phyloP scores from a whole-genome alignment of 2,113 vertebrate species.

The Donacobius atricapilla region DNA sequence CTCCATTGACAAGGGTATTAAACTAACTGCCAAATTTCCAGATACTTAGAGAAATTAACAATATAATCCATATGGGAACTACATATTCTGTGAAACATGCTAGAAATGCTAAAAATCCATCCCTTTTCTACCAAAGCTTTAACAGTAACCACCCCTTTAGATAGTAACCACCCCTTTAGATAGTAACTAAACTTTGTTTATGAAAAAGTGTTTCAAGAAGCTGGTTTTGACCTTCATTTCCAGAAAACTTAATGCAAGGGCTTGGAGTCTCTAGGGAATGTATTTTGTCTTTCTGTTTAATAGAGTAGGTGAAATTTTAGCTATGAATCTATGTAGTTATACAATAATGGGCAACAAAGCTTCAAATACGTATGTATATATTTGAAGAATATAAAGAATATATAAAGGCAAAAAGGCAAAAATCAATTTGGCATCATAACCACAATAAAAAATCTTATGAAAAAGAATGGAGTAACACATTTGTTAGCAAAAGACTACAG shows the following conservation, averaged over 20 bases:
- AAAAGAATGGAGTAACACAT: neutral
- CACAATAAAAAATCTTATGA: neutral
- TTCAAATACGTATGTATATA: neutral
- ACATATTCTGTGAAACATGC: neutral
- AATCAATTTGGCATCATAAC: neutral
- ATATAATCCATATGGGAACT: neutral
- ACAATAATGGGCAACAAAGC: neutral
- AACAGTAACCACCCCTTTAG: neutral
- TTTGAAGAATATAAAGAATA: neutral
- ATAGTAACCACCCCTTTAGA: neutral
- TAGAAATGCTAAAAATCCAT: neutral
- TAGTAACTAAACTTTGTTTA: neutral
- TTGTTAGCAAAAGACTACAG: neutral
- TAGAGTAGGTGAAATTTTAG: neutral
- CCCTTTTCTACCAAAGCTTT: neutral
- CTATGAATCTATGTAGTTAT: rapidly evolving
- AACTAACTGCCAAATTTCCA: neutral
- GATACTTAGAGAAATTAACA: neutral
- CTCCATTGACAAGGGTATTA: neutral
- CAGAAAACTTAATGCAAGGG: neutral
- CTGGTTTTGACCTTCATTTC: neutral
- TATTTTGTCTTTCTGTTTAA: neutral
- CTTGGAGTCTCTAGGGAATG: neutral
- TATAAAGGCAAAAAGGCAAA: neutral
- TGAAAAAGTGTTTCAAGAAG: neutral